Base-by-base conservation (phyloP, 2,113 vertebrate species). In the Ictidomys tridecemlineatus region DNA sequence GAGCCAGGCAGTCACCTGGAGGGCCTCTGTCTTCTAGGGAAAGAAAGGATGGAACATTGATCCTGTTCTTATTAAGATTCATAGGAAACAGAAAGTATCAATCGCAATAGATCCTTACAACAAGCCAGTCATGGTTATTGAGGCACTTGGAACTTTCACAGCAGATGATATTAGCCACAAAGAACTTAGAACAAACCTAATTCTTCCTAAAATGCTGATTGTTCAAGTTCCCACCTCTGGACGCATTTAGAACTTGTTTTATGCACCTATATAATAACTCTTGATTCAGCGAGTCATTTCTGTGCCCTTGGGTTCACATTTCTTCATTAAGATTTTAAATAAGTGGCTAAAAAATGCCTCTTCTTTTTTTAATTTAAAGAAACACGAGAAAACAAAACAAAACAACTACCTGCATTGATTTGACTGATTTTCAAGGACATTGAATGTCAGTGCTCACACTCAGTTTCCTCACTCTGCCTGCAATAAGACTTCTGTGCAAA, bases 161-260 rank as follows among this genome's bases (percentile, higher is more conserved):
- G 42, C 0, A n/a, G 1, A 0, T 8, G 63, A 14, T 4, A 42
- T 42, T 42, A 42, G 42, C 69, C 45, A 4, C n/a, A 0, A 1
- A 18, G 42, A 34, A 26, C 69, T 8, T 1, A 2, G 0, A 39
- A 3, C 51, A 9, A 8, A 14, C 24, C 32, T 11, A 13, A 26
- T 11, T 65, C 70, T 45, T 77, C 58, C 69, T 13, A 0, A 9
- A 26, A 22, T 0, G 1, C 63, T 2, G n/a, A 0, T 12, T 18
- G 58, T 45, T 20, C 17, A 0, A 0, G 2, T 18, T 9, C 0
- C 0, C 3, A 4, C 22, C 32, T 45, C 45, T 18, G 0, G 0
- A 0, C 22, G 63, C 34, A 0, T 45, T n/a, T 4, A 42, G 34
- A 32, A 65, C 37, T 74, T 56, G 58, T 14, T 63, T 65, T 8